Conservation (phyloP, 2,888 invertebrate genomes). For the Molorchus minor region DNA sequence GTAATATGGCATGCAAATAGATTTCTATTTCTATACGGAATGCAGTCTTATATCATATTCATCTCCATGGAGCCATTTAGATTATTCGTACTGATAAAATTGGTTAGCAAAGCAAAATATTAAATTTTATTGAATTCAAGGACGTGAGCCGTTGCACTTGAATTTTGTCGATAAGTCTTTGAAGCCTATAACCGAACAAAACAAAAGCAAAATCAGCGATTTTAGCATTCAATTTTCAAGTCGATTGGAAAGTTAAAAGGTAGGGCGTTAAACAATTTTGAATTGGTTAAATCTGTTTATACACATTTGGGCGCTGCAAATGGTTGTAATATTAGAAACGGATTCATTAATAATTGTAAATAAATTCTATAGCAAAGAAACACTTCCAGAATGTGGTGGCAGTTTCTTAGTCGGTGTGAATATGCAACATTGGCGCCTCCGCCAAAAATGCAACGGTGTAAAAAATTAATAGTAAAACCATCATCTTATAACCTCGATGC, state of each 20-base stretch:
- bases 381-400: no score
- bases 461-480: no score
- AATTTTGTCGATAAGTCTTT: conserved; percentile 44
- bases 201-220: conserved; percentile 52
- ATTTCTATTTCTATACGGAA: no score
- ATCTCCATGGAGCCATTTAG: neutral
- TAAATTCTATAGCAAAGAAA: no score
- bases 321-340: no score
- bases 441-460: no score
- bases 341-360: no score
- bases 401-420: no score
- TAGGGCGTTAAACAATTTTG: conserved; percentile 15
- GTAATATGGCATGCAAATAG: neutral
- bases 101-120: conserved; percentile 32
- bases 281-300: neutral
- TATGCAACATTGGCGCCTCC: no score
- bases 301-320: no score
- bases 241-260: conserved; percentile 46
- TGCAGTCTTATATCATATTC: conserved; percentile 7
- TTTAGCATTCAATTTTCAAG: conserved; percentile 47
- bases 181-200: conserved; percentile 46
- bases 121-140: conserved; percentile 38
- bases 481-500: no score
- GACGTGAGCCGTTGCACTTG: conserved; percentile 40
- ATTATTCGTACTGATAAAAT: conserved; percentile 24